phyloP scores from a whole-genome alignment of 2,113 vertebrate species.

The Irena cyanogastra region DNA sequence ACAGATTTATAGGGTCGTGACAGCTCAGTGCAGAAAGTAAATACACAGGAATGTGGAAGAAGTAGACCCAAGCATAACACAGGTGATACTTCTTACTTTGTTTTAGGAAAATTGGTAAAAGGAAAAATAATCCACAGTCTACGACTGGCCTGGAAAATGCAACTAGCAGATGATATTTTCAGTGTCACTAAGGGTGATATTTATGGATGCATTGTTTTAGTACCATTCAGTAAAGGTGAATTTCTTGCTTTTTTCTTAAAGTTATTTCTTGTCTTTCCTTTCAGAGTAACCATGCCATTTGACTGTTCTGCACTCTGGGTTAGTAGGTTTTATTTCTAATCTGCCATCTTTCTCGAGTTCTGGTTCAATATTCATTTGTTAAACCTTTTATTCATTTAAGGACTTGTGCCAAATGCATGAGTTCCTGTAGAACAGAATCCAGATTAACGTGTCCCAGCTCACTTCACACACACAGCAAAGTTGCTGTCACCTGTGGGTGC shows the following conservation, averaged over 20 bases:
- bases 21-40: not conserved
- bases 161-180: not conserved
- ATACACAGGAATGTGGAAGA: not conserved
- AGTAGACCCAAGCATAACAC: not conserved
- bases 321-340: not conserved
- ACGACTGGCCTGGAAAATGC: not conserved
- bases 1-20: not conserved
- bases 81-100: not conserved
- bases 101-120: not conserved
- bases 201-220: not conserved
- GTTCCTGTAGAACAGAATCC: not conserved
- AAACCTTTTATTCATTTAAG: not conserved
- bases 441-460: not conserved
- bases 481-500: not conserved
- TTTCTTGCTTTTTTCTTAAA: not conserved
- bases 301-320: not conserved
- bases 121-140: not conserved
- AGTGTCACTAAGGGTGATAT: not conserved
- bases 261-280: not conserved
- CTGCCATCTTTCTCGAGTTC: not conserved
- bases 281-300: not conserved
- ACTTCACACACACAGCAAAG: accelerated
- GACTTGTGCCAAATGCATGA: not conserved
- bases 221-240: not conserved
- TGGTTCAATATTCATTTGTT: not conserved